Conservation (phyloP, 2,113 vertebrate genomes). For the human region DNA sequence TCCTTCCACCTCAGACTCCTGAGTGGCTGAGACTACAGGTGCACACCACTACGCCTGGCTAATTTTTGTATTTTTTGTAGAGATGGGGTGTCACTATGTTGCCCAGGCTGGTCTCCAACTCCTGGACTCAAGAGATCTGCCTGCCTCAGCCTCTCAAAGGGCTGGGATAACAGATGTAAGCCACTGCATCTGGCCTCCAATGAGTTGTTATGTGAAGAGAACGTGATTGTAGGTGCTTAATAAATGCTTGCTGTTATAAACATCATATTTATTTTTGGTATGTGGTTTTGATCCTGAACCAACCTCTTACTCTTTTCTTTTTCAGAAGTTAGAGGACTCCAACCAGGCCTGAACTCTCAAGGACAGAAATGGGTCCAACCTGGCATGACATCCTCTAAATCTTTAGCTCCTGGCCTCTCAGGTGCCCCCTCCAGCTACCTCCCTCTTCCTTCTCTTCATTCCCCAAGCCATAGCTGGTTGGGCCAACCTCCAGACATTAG, state of each 20-base stretch:
- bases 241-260: neutral
- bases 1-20: neutral
- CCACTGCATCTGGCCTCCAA: neutral
- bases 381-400: neutral
- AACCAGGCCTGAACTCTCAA: neutral
- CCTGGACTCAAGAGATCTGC: neutral
- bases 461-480: neutral
- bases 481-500: neutral
- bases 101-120: neutral
- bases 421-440: neutral
- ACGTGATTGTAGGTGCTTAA: neutral
- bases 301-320: conserved; percentile 18
- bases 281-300: neutral
- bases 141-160: neutral
- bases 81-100: neutral
- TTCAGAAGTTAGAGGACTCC: neutral
- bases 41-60: neutral
- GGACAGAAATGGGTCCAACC: neutral
- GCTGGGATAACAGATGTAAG: neutral
- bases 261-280: neutral
- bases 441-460: neutral
- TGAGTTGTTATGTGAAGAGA: neutral
- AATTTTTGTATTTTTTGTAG: neutral
- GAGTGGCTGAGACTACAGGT: neutral
- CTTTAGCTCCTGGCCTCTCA: neutral